Base-by-base conservation (phyloP, 1,140 invertebrate species). In the Drosophila kikkawai region DNA sequence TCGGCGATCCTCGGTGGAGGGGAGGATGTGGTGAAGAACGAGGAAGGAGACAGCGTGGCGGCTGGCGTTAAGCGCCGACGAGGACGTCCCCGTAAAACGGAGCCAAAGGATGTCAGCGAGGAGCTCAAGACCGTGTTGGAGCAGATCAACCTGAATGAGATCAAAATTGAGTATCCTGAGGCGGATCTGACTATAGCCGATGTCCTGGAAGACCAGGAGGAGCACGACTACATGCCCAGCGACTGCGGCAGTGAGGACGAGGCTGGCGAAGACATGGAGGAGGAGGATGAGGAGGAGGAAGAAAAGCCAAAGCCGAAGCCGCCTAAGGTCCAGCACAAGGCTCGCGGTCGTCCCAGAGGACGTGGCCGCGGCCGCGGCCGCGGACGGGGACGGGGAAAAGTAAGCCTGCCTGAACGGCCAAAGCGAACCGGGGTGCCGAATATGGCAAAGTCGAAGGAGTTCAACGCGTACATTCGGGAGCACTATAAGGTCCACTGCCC, bases 91-190 rank as follows among this genome's bases (percentile, higher is more conserved):
- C 78, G 85, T n/a, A 88, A 90, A n/a, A 15, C 47, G 1, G 61
- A 64, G 0, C 17, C 63, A 34, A 63, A 37, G 22, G 73, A 80
- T 32, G 48, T 76, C 37, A 80, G 61, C 45, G 83, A 48, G 11
- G 86, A 90, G 11, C 58, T 88, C 7, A 79, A 82, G 19, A 48
- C 45, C 15, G 85, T 90, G 8, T 41, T 90, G 50, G 85, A 90
- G 55, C 86, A 90, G 32, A 90, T 90, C 44, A 90, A 90, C 51
- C 55, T 90, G 0, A 90, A 91, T 44, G 85, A 90, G 44, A 90
- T 90, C 2, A 90, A 90, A 61, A 85, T 90, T 41, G 85, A 90
- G 42, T 91, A 68, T 48, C 85, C 85, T 1, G 85, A 90, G 26
- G 79, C 86, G 0, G 85, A 90, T 44, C 37, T 90, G 1, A 86